Conservation (phyloP, 1,140 invertebrate genomes). For the Temnothorax longispinosus region DNA sequence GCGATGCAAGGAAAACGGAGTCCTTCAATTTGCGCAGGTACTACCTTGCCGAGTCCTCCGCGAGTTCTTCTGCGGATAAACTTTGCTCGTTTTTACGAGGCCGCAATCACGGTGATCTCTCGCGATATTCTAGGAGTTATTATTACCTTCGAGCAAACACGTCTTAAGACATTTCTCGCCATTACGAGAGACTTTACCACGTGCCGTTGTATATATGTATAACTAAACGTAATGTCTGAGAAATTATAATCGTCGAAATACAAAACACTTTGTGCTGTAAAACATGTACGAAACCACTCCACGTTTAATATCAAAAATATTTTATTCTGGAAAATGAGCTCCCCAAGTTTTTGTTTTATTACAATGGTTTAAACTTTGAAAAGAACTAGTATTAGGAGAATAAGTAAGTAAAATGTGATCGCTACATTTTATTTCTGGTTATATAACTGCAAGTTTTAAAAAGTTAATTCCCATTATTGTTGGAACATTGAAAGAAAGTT, state of each 20-base stretch:
- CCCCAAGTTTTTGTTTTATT: background rate
- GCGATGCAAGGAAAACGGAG: constrained; percentile 17
- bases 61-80: constrained; percentile 32
- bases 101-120: constrained; percentile 42
- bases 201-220: background rate
- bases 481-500: background rate
- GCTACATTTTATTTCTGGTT: background rate
- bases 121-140: constrained; percentile 23
- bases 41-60: background rate
- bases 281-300: background rate
- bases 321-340: background rate
- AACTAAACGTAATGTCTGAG: background rate
- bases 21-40: constrained; percentile 57
- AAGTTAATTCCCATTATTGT: background rate
- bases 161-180: background rate
- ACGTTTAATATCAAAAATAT: background rate
- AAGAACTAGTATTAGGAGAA: background rate
- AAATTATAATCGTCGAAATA: background rate
- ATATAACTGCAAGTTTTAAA: background rate
- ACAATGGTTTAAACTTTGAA: background rate
- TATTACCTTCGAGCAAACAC: constrained; percentile 36
- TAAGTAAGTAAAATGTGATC: background rate
- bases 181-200: background rate
- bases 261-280: background rate
- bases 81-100: constrained; percentile 51